Evolutionary conservation across 1,140 invertebrate genomes (phyloP), one percentile per base, ranked within the genome.

Genomic region (Episyrphus balteatus): DNA sequence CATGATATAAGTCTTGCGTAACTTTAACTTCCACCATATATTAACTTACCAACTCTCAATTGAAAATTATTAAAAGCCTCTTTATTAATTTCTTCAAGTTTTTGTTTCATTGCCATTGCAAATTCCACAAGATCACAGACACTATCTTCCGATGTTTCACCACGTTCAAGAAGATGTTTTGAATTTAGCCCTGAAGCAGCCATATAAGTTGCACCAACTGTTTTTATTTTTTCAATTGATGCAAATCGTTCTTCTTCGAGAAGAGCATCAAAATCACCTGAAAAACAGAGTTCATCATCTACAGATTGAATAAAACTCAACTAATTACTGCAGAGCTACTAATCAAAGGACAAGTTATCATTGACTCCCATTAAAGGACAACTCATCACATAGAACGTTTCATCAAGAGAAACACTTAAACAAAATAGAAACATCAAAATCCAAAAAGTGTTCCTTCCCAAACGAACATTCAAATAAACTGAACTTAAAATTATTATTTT

Each of bases 51-150:
- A 5, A 98, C 88, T 70, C 94, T 74, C 12, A 98, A 74, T 48
- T 92, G 86, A 57, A 98, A 99, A 61, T 92, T 94, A 66, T 98
- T 98, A 64, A 97, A 98, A 12, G 94, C 96, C 68, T 98, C 92
- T 48, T 86, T 82, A 66, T 98, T 98, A 44, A 98, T 85, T 55
- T 91, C 86, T 46, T 94, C 84, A 1, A 98, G 75, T 43, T 90
- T 85, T 41, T 86, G 80, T 49, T 83, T 80, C 78, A 99, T 90
- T 3, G 91, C 85, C 33, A 96, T 81, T 1, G 94, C 92, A 68
- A 95, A 98, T 66, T 98, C 94, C 0, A 95, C 87, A 9, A 93
- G 69, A 50, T 84, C 81, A 55, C 87, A 92, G 1, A 93, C 68
- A 60, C 92, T 87, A 48, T 87, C 82, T 59, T 81, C 81, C 34